Evolutionary conservation across 2,113 vertebrate species (phyloP).

Genomic region (Syngnathus floridae): DNA sequence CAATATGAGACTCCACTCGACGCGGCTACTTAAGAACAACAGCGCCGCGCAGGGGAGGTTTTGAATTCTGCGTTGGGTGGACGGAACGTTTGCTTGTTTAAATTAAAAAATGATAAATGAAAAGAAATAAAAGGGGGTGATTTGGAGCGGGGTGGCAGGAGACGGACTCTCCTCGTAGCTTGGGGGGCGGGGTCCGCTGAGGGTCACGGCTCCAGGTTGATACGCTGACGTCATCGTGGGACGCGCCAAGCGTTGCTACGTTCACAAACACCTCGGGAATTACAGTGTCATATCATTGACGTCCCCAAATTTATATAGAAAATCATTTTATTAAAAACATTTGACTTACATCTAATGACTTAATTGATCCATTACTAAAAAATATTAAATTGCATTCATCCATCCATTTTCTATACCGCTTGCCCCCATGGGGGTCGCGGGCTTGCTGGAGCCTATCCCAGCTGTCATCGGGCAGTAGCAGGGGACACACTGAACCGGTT

Average conservation of each 20-base stretch:
- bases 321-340: no score
- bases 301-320: no score
- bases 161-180: no score
- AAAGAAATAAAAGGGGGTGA: neutral
- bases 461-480: no score
- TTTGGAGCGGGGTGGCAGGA: neutral
- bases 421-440: no score
- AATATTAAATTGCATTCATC: no score
- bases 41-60: neutral
- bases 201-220: slow-evolving; percentile 53
- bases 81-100: neutral
- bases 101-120: neutral
- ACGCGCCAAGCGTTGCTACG: slow-evolving; percentile 17
- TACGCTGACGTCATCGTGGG: slow-evolving; percentile 51
- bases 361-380: no score
- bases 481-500: no score
- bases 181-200: slow-evolving; percentile 33
- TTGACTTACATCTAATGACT: no score
- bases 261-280: slow-evolving; percentile 12
- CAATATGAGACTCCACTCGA: no score
- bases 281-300: neutral
- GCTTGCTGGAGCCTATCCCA: no score
- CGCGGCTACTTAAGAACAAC: neutral
- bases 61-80: neutral
- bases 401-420: no score